A percentile compares a stretch with the other conserved stretches of the same genome.
These are phyloP conservation scores for Paedocypris sp. DNA, from an alignment of 2,113 vertebrate genomes.

Conservation along the genomic window DNA sequence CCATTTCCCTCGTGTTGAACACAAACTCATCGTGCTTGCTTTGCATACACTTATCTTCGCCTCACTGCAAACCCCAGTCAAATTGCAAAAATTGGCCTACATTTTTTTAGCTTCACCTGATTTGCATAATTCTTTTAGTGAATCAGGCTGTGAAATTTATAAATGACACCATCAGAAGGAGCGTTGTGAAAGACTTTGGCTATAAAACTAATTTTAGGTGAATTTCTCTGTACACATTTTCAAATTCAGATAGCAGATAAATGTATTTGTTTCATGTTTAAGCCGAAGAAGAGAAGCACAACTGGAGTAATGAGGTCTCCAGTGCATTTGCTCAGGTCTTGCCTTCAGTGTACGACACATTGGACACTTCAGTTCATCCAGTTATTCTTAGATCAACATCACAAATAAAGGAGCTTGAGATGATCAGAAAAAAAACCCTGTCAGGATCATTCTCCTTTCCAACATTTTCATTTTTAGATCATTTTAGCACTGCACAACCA, in stretches of 20 bases:
- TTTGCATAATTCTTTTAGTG: too few relatives aligned
- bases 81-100: too few relatives aligned
- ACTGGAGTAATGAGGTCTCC: conserved; percentile 2
- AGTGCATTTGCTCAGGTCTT: not conserved
- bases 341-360: not conserved
- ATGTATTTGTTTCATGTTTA: not conserved
- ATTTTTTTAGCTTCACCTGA: too few relatives aligned
- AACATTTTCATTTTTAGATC: not conserved
- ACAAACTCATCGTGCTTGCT: too few relatives aligned
- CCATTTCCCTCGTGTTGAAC: too few relatives aligned
- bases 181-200: too few relatives aligned
- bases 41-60: too few relatives aligned
- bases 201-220: too few relatives aligned
- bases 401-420: not conserved
- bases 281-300: not conserved
- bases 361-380: conserved; percentile 14
- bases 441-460: not conserved
- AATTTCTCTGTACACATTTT: not conserved
- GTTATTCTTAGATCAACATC: conserved; percentile 14
- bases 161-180: too few relatives aligned
- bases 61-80: too few relatives aligned
- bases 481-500: not conserved
- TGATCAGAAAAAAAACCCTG: not conserved
- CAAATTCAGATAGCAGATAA: not conserved
- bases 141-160: too few relatives aligned